phyloP scores from a whole-genome alignment of 2,797 vertebrate species.

The Cynodonichthys magdalenae region DNA sequence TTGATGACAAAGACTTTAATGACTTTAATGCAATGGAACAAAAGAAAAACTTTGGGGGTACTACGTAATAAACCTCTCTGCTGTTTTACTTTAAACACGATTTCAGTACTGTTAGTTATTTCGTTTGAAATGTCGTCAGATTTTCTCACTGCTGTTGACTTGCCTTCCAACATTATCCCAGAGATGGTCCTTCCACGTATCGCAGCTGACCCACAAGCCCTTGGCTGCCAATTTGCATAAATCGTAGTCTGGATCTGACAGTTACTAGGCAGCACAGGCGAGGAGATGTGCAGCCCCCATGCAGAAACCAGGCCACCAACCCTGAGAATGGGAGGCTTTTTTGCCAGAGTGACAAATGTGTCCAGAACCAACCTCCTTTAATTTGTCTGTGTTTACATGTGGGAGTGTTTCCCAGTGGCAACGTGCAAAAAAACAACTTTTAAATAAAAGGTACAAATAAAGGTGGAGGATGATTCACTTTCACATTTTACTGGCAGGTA shows the following conservation, averaged over 20 bases:
- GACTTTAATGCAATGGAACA: too few relatives aligned
- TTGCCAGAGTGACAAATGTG: constrained; percentile 82
- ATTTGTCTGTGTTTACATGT: constrained; percentile 6
- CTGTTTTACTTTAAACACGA: background rate
- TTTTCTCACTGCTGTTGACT: constrained; percentile 31
- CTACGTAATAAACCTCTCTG: too few relatives aligned
- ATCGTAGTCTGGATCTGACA: constrained; percentile 80
- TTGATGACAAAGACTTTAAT: too few relatives aligned
- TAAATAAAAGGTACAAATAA: constrained; percentile 30
- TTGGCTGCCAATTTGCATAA: constrained; percentile 81
- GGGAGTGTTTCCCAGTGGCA: constrained; percentile 20
- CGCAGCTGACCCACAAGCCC: constrained; percentile 77
- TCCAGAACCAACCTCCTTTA: constrained; percentile 59
- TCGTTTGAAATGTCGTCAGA: constrained; percentile 2
- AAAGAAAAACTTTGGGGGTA: too few relatives aligned
- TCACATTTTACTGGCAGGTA: too few relatives aligned
- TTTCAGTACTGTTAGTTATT: constrained; percentile 4
- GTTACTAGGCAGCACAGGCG: constrained; percentile 78
- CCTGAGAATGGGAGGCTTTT: constrained; percentile 70
- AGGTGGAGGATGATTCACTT: too few relatives aligned
- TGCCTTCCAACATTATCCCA: constrained; percentile 46
- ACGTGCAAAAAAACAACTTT: constrained; percentile 41
- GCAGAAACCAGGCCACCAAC: constrained; percentile 81
- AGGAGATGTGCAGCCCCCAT: constrained; percentile 66
- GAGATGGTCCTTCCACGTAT: constrained; percentile 73